Conservation (phyloP, 2,888 invertebrate genomes). For the Rhagophthalmus giganteus region DNA sequence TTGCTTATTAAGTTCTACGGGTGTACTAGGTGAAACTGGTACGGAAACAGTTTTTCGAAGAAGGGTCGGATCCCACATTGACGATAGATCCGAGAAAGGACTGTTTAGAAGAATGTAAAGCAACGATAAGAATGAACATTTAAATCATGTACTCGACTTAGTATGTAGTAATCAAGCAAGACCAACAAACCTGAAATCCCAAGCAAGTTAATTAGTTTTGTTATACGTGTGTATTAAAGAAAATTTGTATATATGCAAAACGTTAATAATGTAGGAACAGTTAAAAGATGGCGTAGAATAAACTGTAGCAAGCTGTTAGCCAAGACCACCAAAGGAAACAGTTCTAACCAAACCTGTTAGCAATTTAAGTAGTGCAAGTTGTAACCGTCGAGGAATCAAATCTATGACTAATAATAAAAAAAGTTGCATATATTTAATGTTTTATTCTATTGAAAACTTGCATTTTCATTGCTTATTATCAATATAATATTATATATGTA, state of each 20-base stretch:
- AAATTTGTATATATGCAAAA: neutral
- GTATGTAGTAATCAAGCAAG: too few species aligned
- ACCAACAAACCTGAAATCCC: neutral
- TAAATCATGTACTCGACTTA: too few species aligned
- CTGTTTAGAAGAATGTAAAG: conserved; percentile 36
- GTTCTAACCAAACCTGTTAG: conserved; percentile 7
- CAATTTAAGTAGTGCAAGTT: conserved; percentile 4
- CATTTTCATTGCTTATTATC: conserved; percentile 52
- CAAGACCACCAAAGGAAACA: neutral
- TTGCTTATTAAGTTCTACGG: conserved; percentile 33
- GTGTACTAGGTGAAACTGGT: conserved; percentile 43
- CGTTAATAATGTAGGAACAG: neutral
- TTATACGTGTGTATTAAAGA: neutral
- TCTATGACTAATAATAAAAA: conserved; percentile 33
- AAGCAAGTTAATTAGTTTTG: neutral
- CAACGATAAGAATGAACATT: neutral
- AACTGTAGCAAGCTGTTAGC: neutral
- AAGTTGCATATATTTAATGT: conserved; percentile 35
- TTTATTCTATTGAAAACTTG: conserved; percentile 57
- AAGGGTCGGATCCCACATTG: conserved; percentile 54
- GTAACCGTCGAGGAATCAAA: conserved; percentile 4
- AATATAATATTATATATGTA: conserved; percentile 57
- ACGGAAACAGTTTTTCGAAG: conserved; percentile 56
- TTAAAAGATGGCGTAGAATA: neutral
- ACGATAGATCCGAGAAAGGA: conserved; percentile 44